A percentile compares a stretch with the other conserved stretches of the same genome.
Conservation (phyloP, 2,797 vertebrate species). For the Zalophus californianus region DNA sequence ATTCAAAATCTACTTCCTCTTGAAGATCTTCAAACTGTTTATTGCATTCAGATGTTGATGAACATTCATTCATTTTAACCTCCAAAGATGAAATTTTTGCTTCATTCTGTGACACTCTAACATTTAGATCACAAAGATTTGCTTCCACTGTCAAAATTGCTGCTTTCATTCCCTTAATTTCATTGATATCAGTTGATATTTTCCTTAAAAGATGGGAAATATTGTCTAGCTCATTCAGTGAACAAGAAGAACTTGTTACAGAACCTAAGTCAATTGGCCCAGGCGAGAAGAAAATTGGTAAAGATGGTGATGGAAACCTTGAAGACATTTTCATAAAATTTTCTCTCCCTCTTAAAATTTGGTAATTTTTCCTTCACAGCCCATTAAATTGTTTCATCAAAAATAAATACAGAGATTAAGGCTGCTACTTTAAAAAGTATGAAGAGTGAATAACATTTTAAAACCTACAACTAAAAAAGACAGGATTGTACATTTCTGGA, state of each 20-base stretch:
- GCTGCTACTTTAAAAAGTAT: conserved; percentile 57
- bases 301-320: conserved; percentile 68
- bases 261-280: conserved; percentile 72
- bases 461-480: conserved; percentile 64
- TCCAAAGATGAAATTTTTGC: conserved; percentile 82
- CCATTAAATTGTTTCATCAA: conserved; percentile 60
- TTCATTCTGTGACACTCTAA: conserved; percentile 79
- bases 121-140: conserved; percentile 78
- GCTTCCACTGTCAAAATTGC: conserved; percentile 78
- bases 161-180: conserved; percentile 82
- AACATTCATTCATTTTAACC: conserved; percentile 79
- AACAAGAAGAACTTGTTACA: conserved; percentile 71
- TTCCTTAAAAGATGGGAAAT: conserved; percentile 80
- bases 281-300: conserved; percentile 68
- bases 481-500: conserved; percentile 45
- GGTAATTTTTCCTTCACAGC: conserved; percentile 36
- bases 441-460: conserved; percentile 63
- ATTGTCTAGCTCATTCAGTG: conserved; percentile 71
- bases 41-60: conserved; percentile 61
- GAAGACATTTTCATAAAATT: conserved; percentile 78
- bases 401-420: conserved; percentile 62
- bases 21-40: conserved; percentile 71
- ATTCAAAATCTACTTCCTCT: conserved; percentile 69
- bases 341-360: conserved; percentile 44
- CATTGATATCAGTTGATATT: conserved; percentile 80